Evolutionary conservation across 2,113 vertebrate species (phyloP).

Genomic region (Caranx melampygus): DNA sequence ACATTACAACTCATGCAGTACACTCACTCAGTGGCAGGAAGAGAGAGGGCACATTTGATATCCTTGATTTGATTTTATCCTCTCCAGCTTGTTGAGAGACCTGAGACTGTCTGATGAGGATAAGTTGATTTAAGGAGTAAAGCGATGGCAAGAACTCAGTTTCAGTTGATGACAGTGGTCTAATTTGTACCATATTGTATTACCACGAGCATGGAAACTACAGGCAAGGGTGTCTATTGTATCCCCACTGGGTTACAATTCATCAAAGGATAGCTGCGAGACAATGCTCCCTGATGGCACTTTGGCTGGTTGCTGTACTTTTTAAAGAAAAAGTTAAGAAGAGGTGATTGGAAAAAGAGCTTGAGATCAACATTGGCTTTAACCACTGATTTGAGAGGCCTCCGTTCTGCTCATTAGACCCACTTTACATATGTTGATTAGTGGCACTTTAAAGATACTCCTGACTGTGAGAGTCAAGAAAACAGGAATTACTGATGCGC

Average conservation of each 20-base stretch:
- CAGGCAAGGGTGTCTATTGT: constrained; percentile 38
- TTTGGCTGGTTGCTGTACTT: neutral
- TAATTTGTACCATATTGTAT: constrained; percentile 64
- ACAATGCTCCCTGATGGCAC: constrained; percentile 29
- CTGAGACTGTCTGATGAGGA: constrained; percentile 57
- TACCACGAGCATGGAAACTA: constrained; percentile 58
- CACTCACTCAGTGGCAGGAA: constrained; percentile 5
- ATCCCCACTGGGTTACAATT: constrained; percentile 37
- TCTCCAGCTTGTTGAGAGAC: constrained; percentile 24
- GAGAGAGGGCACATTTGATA: constrained; percentile 53
- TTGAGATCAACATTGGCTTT: neutral
- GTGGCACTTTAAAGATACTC: neutral
- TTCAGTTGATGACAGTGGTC: constrained; percentile 39
- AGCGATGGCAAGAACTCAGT: constrained; percentile 20
- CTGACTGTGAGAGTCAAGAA: neutral
- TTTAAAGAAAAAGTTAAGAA: neutral
- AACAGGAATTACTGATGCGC: neutral
- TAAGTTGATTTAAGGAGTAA: constrained; percentile 30
- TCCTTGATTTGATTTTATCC: constrained; percentile 60
- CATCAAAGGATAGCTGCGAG: constrained; percentile 25
- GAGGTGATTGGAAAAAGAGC: neutral
- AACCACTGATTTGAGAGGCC: neutral
- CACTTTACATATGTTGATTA: neutral
- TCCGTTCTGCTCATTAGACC: neutral
- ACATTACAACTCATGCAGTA: constrained; percentile 16